Evolutionary conservation across 92 coral and sea anemone species (phyloP).

Genomic region (Palythoa grandiflora): DNA sequence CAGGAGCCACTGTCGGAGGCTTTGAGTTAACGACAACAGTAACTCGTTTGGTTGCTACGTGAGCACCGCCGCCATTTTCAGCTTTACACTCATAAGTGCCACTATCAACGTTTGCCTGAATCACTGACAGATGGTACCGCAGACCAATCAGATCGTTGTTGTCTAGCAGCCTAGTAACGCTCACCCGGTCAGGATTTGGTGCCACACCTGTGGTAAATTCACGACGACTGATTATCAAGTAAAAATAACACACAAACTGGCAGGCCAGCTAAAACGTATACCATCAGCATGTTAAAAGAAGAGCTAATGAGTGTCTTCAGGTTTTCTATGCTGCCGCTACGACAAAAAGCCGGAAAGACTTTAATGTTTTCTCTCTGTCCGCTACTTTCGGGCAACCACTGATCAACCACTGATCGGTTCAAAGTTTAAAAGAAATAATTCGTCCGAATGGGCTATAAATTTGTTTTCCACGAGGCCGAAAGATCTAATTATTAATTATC

Average conservation of each 20-base stretch:
- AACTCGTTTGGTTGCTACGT: conserved; percentile 21
- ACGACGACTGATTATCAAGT: neutral
- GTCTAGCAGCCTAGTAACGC: neutral
- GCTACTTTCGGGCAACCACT: too few species aligned
- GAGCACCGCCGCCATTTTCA: neutral
- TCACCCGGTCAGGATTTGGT: conserved; percentile 32
- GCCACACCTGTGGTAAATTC: conserved; percentile 7
- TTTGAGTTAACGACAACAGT: neutral
- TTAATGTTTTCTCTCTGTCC: too few species aligned
- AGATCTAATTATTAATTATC: too few species aligned
- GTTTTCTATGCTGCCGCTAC: too few species aligned
- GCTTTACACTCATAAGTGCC: conserved; percentile 41
- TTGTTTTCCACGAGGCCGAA: too few species aligned
- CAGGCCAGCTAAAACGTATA: neutral
- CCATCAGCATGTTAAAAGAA: too few species aligned
- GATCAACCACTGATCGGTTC: too few species aligned
- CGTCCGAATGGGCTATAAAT: too few species aligned
- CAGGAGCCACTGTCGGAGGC: conserved; percentile 30
- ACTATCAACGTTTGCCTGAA: conserved; percentile 8
- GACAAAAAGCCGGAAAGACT: too few species aligned
- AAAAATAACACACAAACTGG: too few species aligned
- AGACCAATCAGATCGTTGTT: conserved; percentile 22
- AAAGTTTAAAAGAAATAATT: too few species aligned
- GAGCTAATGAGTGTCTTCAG: too few species aligned
- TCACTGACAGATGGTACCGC: conserved; percentile 18